These are phyloP conservation scores for Acleris sparsana DNA, from an alignment of 2,888 invertebrate species.

Conservation along the genomic window DNA sequence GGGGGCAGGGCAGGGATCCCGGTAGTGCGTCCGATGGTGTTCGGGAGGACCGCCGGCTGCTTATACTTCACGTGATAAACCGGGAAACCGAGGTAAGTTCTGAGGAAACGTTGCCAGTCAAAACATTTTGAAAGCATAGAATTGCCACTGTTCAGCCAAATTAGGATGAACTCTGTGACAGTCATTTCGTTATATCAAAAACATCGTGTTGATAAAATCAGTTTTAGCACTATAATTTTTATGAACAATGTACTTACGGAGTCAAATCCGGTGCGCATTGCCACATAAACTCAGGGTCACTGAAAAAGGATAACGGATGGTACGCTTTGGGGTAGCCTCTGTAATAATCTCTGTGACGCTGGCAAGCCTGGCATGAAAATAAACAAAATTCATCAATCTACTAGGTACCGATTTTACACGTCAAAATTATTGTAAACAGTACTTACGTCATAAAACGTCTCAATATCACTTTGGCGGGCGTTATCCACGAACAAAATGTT, in stretches of 20 bases:
- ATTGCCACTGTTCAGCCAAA: no score
- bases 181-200: no score
- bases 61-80: slow-evolving; percentile 84
- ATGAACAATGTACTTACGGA: slow-evolving; percentile 60
- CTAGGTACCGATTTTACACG: neutral
- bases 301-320: slow-evolving; percentile 85
- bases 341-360: slow-evolving; percentile 85
- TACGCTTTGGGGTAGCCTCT: slow-evolving; percentile 82
- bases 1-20: slow-evolving; percentile 80
- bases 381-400: neutral
- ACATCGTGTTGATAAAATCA: no score
- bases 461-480: slow-evolving; percentile 70
- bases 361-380: slow-evolving; percentile 71
- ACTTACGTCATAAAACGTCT: slow-evolving; percentile 72
- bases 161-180: no score
- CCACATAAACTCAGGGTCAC: slow-evolving; percentile 71
- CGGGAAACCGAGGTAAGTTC: slow-evolving; percentile 82
- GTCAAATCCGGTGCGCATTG: slow-evolving; percentile 84
- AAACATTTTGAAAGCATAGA: neutral
- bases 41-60: slow-evolving; percentile 81
- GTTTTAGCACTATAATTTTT: no score
- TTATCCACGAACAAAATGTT: slow-evolving; percentile 69
- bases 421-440: neutral
- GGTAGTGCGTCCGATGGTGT: slow-evolving; percentile 75
- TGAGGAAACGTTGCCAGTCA: slow-evolving; percentile 50